These are phyloP conservation scores for Drosophila testacea DNA, from an alignment of 2,888 invertebrate species.

Conservation along the genomic window DNA sequence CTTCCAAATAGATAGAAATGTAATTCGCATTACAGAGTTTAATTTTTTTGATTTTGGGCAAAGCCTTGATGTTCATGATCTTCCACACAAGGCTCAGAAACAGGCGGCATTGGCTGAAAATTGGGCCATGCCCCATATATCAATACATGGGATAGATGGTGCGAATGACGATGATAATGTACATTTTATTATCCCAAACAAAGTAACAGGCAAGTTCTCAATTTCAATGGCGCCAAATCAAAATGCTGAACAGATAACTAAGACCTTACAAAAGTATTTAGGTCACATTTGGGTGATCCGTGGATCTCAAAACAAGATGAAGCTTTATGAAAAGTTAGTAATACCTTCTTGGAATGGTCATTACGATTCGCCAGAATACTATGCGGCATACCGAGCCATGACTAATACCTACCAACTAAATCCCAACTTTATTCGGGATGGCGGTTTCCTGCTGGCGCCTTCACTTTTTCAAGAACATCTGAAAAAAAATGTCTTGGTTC, in stretches of 20 bases:
- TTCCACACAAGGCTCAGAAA: slow-evolving; percentile 38
- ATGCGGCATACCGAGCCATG: slow-evolving; percentile 45
- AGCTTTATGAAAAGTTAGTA: slow-evolving; percentile 39
- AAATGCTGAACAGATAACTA: slow-evolving; percentile 27
- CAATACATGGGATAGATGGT: slow-evolving; percentile 58
- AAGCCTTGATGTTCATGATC: slow-evolving; percentile 24
- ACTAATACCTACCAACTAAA: slow-evolving; percentile 30
- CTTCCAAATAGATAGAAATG: slow-evolving; percentile 33
- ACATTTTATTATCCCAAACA: slow-evolving; percentile 53
- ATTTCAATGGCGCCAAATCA: slow-evolving; percentile 52
- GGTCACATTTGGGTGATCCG: slow-evolving; percentile 40
- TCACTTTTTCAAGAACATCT: slow-evolving; percentile 41
- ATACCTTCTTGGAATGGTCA: slow-evolving; percentile 47
- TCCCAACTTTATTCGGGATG: slow-evolving; percentile 48
- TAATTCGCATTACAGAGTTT: slow-evolving; percentile 33
- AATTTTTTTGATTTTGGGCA: slow-evolving; percentile 43
- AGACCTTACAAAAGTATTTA: slow-evolving; percentile 36
- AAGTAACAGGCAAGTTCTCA: slow-evolving; percentile 54
- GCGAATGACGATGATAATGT: slow-evolving; percentile 23
- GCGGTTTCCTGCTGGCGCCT: slow-evolving; percentile 46
- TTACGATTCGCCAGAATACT: slow-evolving; percentile 44
- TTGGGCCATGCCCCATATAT: slow-evolving; percentile 50
- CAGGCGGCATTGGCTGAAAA: slow-evolving; percentile 32
- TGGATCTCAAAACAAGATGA: slow-evolving; percentile 55
- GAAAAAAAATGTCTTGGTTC: slow-evolving; percentile 47